A percentile compares a stretch with the other conserved stretches of the same genome.
These are phyloP conservation scores for Cottoperca gobio DNA, from an alignment of 2,797 vertebrate species.

Conservation along the genomic window DNA sequence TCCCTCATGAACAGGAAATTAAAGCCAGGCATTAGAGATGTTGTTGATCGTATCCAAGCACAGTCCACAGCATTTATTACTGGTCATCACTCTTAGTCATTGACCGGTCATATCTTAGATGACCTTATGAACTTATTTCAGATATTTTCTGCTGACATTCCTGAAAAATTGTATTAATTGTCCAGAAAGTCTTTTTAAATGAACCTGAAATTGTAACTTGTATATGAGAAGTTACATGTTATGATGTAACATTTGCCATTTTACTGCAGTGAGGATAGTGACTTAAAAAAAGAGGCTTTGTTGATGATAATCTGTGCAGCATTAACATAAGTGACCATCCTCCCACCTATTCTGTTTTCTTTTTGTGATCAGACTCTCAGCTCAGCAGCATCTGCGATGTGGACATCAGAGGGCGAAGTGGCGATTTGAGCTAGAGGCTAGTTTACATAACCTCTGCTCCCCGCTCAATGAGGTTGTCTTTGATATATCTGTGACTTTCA, in stretches of 20 bases:
- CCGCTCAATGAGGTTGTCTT: conserved; percentile 30
- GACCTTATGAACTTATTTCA: conserved; percentile 13
- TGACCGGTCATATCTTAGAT: not conserved
- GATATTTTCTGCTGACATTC: not conserved
- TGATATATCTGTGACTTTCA: conserved; percentile 61
- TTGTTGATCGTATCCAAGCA: conserved; percentile 55
- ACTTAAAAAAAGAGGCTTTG: not conserved
- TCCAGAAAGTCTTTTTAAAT: conserved; percentile 22
- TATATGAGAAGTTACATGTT: not conserved
- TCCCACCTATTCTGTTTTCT: not conserved
- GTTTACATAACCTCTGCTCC: conserved; percentile 11
- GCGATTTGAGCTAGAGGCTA: not conserved
- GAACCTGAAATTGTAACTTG: conserved; percentile 3
- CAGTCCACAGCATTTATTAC: conserved; percentile 57
- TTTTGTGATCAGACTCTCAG: not conserved
- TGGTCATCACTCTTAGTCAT: conserved; percentile 63
- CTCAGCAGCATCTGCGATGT: not conserved
- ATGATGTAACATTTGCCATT: not conserved
- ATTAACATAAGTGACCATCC: not conserved
- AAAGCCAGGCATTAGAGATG: conserved; percentile 57
- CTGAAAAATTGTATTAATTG: not conserved
- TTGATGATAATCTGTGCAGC: not conserved
- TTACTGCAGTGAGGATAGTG: not conserved
- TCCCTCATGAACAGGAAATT: conserved; percentile 74
- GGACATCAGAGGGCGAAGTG: not conserved